phyloP scores from a whole-genome alignment of 2,888 invertebrate genomes.

The Exocentrus adspersus region DNA sequence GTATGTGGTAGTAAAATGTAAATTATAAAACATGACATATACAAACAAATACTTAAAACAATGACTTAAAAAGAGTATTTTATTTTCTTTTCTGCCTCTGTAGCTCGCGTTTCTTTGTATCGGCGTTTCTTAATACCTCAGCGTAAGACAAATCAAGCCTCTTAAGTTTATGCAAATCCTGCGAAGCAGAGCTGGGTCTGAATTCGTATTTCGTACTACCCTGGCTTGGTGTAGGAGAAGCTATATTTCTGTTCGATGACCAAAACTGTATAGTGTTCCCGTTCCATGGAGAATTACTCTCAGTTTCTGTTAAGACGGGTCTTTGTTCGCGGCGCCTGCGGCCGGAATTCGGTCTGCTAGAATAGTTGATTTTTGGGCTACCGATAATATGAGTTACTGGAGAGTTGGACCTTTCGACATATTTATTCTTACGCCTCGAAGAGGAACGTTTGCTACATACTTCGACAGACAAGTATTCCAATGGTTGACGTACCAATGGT shows the following conservation, averaged over 20 bases:
- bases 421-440: conserved; percentile 71
- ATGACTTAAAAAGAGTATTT: conserved; percentile 21
- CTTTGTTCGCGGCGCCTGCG: conserved; percentile 67
- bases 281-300: conserved; percentile 67
- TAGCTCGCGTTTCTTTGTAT: conserved; percentile 61
- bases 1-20: conserved; percentile 4
- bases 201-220: conserved; percentile 66
- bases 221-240: conserved; percentile 70
- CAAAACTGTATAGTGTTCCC: conserved; percentile 78
- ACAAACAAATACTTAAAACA: conserved; percentile 25
- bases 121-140: conserved; percentile 80
- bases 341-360: conserved; percentile 65
- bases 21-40: conserved; percentile 28
- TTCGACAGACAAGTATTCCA: conserved; percentile 78
- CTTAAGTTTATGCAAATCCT: conserved; percentile 83
- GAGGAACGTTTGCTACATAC: conserved; percentile 77
- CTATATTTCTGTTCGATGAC: conserved; percentile 63
- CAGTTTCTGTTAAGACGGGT: conserved; percentile 56
- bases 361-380: conserved; percentile 73
- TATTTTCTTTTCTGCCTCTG: conserved; percentile 48
- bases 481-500: conserved; percentile 76
- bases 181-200: conserved; percentile 79
- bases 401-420: conserved; percentile 74
- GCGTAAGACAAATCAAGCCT: conserved; percentile 87
- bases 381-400: conserved; percentile 70